These are phyloP conservation scores for Myodes glareolus DNA, from an alignment of 2,113 vertebrate genomes.

Conservation along the genomic window DNA sequence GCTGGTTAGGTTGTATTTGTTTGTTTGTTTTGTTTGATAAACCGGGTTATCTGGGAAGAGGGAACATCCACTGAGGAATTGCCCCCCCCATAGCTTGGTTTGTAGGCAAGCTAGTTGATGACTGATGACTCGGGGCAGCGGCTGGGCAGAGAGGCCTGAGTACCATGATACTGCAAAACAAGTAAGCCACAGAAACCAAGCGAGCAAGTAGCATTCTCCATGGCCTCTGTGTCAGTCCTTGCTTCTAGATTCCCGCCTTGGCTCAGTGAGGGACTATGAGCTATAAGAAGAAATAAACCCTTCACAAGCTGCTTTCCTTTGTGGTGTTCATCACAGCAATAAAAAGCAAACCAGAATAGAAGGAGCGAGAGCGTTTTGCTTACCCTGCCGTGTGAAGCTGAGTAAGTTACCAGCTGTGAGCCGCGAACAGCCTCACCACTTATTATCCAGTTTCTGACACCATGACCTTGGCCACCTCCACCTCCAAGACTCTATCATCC, in stretches of 20 bases:
- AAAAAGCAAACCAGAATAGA: neutral
- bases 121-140: neutral
- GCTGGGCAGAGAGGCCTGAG: neutral
- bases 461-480: neutral
- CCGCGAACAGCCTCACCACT: neutral
- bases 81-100: neutral
- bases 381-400: too few relatives aligned
- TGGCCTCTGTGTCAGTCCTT: neutral
- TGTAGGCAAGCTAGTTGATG: neutral
- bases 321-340: neutral
- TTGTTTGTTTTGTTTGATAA: neutral
- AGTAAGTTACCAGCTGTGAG: neutral
- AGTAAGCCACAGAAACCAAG: neutral
- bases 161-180: neutral
- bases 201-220: neutral
- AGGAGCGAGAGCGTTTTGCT: neutral
- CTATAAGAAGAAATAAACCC: neutral
- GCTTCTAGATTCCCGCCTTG: neutral
- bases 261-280: neutral
- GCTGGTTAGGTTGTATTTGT: neutral
- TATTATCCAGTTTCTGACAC: too few relatives aligned
- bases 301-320: neutral
- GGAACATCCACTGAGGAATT: neutral
- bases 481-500: neutral
- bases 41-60: neutral